Percentiles rank a stretch among this genome's conserved stretches.
Conservation (phyloP, 2,888 invertebrate species). For the Eupithecia subfuscata region DNA sequence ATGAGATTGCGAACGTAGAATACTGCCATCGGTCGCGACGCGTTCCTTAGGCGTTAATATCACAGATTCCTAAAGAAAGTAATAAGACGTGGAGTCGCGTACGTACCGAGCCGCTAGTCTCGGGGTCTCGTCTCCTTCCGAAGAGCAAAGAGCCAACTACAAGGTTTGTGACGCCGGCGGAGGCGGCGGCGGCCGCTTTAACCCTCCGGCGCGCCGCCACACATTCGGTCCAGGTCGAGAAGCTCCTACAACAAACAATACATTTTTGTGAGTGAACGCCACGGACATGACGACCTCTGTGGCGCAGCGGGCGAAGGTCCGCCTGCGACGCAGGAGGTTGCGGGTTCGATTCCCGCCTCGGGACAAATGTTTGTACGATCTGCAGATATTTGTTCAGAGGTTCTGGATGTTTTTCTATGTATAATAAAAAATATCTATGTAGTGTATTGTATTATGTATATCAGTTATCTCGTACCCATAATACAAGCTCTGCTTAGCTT, state of each 20-base stretch:
- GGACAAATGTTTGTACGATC: no score
- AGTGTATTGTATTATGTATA: no score
- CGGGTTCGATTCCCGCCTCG: no score
- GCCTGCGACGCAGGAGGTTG: no score
- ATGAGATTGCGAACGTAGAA: slow-evolving; percentile 60
- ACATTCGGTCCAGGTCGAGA: slow-evolving; percentile 69
- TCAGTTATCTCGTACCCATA: no score
- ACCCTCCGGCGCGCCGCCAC: slow-evolving; percentile 72
- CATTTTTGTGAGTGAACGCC: neutral
- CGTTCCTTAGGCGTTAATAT: slow-evolving; percentile 80
- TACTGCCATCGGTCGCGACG: slow-evolving; percentile 44
- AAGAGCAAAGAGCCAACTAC: slow-evolving; percentile 31
- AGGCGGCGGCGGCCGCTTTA: slow-evolving; percentile 44
- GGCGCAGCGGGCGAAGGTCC: no score
- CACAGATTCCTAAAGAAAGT: slow-evolving; percentile 77
- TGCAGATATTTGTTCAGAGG: no score
- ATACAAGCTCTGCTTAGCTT: no score
- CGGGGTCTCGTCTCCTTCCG: slow-evolving; percentile 24
- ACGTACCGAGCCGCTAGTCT: slow-evolving; percentile 37
- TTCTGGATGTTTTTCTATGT: no score
- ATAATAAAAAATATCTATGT: no score
- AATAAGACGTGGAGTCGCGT: slow-evolving; percentile 52
- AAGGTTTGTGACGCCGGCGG: slow-evolving; percentile 31
- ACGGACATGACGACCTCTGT: neutral
- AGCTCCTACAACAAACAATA: slow-evolving; percentile 62